Percentiles rank a stretch among this genome's conserved stretches.
phyloP scores from a whole-genome alignment of 2,113 vertebrate species.

The Coturnix japonica region DNA sequence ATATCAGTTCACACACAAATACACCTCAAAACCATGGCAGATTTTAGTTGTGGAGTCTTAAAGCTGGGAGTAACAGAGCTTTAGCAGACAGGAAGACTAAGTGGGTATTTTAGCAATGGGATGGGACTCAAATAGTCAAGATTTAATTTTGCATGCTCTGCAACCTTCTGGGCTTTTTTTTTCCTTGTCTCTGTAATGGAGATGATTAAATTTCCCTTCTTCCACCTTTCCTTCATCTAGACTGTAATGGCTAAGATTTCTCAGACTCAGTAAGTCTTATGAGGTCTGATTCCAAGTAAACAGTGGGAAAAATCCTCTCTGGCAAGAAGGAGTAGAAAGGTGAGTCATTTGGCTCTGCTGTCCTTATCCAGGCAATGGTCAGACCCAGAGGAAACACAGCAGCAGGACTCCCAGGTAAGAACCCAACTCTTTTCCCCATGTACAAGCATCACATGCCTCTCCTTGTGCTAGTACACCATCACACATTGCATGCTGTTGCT shows the following conservation, averaged over 20 bases:
- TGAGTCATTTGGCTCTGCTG: neutral
- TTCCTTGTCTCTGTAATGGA: neutral
- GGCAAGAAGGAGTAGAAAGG: neutral
- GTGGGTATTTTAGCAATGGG: neutral
- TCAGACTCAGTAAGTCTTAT: neutral
- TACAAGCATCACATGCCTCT: neutral
- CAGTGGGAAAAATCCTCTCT: neutral
- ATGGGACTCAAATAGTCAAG: neutral
- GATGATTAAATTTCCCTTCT: neutral
- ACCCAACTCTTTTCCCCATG: neutral
- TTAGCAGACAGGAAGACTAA: neutral
- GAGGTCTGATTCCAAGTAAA: neutral
- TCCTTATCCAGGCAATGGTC: neutral
- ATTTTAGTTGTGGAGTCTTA: neutral
- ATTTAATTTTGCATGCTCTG: neutral
- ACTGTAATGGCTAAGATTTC: neutral
- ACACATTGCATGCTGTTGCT: neutral
- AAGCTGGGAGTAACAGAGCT: neutral
- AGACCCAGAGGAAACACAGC: neutral
- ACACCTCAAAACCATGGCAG: neutral
- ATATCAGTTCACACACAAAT: neutral
- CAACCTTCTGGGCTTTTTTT: neutral
- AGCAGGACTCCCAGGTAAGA: neutral
- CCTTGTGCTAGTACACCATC: neutral
- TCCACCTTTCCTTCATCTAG: neutral